A percentile compares a stretch with the other conserved stretches of the same genome.
phyloP scores from a whole-genome alignment of 2,113 vertebrate species.

The Pollachius pollachius region DNA sequence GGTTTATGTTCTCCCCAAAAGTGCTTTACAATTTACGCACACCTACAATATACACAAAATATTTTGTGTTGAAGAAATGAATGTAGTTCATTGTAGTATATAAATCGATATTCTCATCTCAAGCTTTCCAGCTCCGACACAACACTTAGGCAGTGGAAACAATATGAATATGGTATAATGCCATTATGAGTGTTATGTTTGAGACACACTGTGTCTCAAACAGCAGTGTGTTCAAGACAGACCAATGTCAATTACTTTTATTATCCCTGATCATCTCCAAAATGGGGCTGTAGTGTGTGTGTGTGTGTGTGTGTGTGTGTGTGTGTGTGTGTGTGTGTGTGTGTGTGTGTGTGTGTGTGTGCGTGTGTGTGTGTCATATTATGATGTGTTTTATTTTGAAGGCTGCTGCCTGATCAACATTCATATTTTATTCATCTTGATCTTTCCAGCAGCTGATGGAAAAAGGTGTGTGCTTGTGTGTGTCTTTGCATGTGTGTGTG shows the following conservation, averaged over 20 bases:
- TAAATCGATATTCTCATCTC: too few species aligned
- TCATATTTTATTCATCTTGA: slow-evolving; percentile 58
- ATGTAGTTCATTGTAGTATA: too few species aligned
- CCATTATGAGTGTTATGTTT: too few species aligned
- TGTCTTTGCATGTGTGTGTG: slow-evolving; percentile 15
- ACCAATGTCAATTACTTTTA: slow-evolving; percentile 50
- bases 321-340: slow-evolving; percentile 1
- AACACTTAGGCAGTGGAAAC: too few species aligned
- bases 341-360: slow-evolving; percentile 8
- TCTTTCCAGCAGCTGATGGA: slow-evolving; percentile 36
- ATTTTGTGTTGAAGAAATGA: too few species aligned
- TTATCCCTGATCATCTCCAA: slow-evolving; percentile 40
- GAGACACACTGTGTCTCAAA: slow-evolving; percentile 20
- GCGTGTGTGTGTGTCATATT: slow-evolving; percentile 2
- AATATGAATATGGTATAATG: too few species aligned
- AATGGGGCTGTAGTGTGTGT: slow-evolving; percentile 20
- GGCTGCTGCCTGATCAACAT: slow-evolving; percentile 30
- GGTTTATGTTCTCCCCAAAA: too few species aligned
- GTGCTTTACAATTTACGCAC: too few species aligned
- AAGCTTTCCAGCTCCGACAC: too few species aligned
- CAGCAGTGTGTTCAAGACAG: slow-evolving; percentile 45
- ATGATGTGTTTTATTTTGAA: slow-evolving; percentile 32
- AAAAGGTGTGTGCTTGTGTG: slow-evolving; percentile 18
- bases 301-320: slow-evolving; percentile 29
- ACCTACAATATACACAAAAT: too few species aligned